Evolutionary conservation across 2,888 invertebrate genomes (phyloP), one percentile per base, ranked within the genome.

Genomic region (Rhingia campestris): DNA sequence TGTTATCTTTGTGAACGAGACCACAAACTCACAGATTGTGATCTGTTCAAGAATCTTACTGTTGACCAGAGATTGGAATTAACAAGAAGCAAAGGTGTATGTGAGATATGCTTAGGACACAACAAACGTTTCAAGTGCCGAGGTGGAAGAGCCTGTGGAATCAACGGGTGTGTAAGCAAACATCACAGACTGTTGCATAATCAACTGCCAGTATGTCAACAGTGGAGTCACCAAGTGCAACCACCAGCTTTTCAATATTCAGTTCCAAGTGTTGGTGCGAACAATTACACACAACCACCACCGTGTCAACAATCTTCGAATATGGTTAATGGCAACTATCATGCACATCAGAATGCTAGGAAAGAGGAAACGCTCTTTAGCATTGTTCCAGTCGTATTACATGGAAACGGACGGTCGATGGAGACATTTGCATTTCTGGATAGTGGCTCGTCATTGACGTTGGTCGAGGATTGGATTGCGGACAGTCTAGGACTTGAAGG

Each of bases 311-410:
- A 22, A 22, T 22, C 22, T 22, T 22, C 22, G 22, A 22, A 22
- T 22, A 22, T 22, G 22, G 22, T 22, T 22, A 22, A 22, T 22
- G 22, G 2, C 22, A 22, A 22, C 6, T 10, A 39, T 39, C 6
- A 51, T 59, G 59, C 67, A 4, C 63, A 45, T 45, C 61, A 47
- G 33, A 43, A 35, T 37, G 22, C 22, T n/a, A 2, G n/a, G 10
- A 22, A 7, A 47, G 47, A 22, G 7, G 35, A 64, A 7, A 14
- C 39, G 2, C 39, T 64, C 5, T 64, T 66, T 32, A 37, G 43
- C 2, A 72, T 81, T 22, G 54, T 80, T 7, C 73, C 81, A 5
- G 61, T 85, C 4, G 72, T 56, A 10, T 39, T 81, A 3, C 41
- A 76, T 59, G 39, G 51, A n/a, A 75, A 81, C 22, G 12, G 58